Conservation (phyloP, 1,140 invertebrate genomes). For the Pachypsylla venusta region DNA sequence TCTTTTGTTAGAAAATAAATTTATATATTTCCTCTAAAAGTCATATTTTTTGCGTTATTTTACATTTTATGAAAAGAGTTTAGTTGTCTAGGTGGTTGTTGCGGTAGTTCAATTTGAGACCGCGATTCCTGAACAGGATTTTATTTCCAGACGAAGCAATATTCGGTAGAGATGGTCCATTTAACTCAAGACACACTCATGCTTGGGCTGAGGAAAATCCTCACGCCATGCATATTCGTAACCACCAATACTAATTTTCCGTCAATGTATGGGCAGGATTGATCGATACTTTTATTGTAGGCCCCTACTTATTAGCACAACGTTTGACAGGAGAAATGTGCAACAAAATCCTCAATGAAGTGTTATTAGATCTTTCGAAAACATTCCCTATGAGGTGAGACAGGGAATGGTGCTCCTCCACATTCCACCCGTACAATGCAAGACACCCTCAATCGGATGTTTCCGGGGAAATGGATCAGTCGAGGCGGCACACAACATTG, state of each 20-base stretch:
- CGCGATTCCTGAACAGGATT: conserved; percentile 24
- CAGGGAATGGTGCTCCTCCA: too few relatives aligned
- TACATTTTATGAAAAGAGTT: too few relatives aligned
- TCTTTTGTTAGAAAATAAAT: too few relatives aligned
- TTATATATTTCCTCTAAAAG: too few relatives aligned
- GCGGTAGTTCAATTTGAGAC: neutral
- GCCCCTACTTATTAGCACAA: neutral
- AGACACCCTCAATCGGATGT: too few relatives aligned
- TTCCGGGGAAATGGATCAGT: too few relatives aligned
- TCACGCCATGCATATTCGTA: conserved; percentile 24
- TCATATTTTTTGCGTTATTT: too few relatives aligned
- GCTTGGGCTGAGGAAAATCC: conserved; percentile 30
- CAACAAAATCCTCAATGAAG: neutral
- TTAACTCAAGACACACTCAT: conserved; percentile 31
- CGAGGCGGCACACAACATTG: too few relatives aligned
- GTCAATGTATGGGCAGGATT: conserved; percentile 29
- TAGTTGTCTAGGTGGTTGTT: neutral
- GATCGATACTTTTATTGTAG: conserved; percentile 15
- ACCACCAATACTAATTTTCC: conserved; percentile 28
- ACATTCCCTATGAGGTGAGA: neutral
- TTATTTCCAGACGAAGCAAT: conserved; percentile 28
- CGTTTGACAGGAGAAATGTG: neutral
- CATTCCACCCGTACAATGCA: too few relatives aligned
- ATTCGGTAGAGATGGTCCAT: conserved; percentile 26
- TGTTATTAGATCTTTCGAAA: neutral